Percentiles rank a stretch among this genome's conserved stretches.
phyloP scores from a whole-genome alignment of 2,113 vertebrate genomes.

The Pagrus major region DNA sequence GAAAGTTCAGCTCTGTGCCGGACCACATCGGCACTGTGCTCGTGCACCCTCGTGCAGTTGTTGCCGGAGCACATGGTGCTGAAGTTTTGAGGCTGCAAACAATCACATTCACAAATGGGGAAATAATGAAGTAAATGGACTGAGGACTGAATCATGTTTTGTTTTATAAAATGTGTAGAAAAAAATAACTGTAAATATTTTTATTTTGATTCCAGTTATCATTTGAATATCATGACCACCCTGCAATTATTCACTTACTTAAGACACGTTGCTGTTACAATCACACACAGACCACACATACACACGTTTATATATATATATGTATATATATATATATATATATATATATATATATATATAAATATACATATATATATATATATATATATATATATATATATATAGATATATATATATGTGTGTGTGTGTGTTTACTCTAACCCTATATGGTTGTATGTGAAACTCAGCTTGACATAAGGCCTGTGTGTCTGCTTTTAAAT shows the following conservation, averaged over 20 bases:
- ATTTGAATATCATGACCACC: not conserved
- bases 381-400: too few relatives aligned
- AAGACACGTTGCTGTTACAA: not conserved
- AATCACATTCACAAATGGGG: not conserved
- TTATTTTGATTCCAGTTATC: not conserved
- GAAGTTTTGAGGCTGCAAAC: conserved; percentile 31
- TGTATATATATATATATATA: not conserved
- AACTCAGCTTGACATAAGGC: not conserved
- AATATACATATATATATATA: not conserved
- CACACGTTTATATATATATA: not conserved
- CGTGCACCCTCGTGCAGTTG: conserved; percentile 58
- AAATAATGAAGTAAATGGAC: conserved; percentile 17
- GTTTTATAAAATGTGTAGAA: not conserved
- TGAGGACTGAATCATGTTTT: not conserved
- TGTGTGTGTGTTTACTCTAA: not conserved
- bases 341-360: not conserved
- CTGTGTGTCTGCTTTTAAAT: conserved; percentile 1
- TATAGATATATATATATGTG: not conserved
- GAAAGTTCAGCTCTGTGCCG: conserved; percentile 58
- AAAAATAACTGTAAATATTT: not conserved
- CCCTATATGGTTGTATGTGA: not conserved
- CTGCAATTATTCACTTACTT: not conserved
- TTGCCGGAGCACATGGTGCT: conserved; percentile 49
- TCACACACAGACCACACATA: not conserved
- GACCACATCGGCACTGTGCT: conserved; percentile 49